Percentiles rank a stretch among this genome's conserved stretches.
Conservation (phyloP, 2,113 vertebrate genomes). For the Accipiter cooperii region DNA sequence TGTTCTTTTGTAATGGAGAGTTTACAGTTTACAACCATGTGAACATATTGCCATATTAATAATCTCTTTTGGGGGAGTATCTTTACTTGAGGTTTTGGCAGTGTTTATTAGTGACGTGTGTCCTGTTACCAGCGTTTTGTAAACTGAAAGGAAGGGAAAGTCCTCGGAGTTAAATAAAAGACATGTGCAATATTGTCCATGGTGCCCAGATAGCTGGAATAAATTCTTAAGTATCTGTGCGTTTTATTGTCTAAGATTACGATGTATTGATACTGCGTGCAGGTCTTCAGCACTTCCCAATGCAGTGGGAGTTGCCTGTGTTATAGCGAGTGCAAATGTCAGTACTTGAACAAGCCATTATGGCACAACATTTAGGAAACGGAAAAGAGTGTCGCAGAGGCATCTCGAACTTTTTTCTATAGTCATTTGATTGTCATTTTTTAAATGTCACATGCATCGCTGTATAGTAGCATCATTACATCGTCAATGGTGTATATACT, state of each 20-base stretch:
- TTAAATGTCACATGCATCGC: background rate
- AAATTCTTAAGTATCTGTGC: background rate
- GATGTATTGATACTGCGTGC: background rate
- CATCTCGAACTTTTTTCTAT: background rate
- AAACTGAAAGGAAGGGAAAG: background rate
- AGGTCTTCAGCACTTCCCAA: background rate
- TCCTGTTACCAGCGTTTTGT: background rate
- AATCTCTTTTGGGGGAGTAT: background rate
- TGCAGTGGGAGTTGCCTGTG: background rate
- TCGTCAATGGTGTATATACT: background rate
- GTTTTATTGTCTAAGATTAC: background rate
- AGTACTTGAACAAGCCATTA: background rate
- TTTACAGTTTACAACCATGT: background rate
- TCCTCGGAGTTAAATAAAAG: background rate
- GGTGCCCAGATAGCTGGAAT: background rate
- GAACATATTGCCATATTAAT: background rate
- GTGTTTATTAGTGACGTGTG: fast-evolving
- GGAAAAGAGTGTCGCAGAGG: background rate
- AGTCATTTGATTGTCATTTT: background rate
- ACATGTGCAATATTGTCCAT: background rate
- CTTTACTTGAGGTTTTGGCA: background rate
- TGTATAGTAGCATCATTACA: background rate
- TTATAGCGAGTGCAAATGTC: background rate
- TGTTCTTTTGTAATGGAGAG: background rate
- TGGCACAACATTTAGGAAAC: background rate